phyloP scores from a whole-genome alignment of 2,888 invertebrate genomes.

The Phorcus lineatus region DNA sequence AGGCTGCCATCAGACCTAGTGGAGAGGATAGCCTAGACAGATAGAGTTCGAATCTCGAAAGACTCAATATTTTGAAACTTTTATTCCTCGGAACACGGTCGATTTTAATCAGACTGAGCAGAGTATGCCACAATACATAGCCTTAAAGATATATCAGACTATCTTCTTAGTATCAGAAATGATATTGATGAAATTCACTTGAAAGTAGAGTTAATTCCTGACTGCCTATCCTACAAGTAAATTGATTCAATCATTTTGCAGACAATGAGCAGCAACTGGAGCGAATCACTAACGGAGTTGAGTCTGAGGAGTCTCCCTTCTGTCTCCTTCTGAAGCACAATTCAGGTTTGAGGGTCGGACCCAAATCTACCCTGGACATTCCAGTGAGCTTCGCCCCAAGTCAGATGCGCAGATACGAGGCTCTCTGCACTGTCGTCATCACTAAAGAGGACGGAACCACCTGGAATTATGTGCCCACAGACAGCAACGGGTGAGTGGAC shows the following conservation, averaged over 20 bases:
- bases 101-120: too few species aligned
- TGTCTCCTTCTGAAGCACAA: slow-evolving; percentile 69
- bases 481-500: slow-evolving; percentile 51
- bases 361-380: slow-evolving; percentile 73
- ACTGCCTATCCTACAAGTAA: too few species aligned
- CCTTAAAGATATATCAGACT: too few species aligned
- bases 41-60: too few species aligned
- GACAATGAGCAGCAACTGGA: slow-evolving; percentile 44
- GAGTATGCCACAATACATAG: too few species aligned
- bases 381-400: slow-evolving; percentile 74
- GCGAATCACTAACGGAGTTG: slow-evolving; percentile 13
- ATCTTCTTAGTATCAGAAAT: too few species aligned
- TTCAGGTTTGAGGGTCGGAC: slow-evolving; percentile 63
- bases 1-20: too few species aligned
- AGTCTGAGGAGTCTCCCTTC: slow-evolving; percentile 63
- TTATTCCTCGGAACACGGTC: too few species aligned
- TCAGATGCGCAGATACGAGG: slow-evolving; percentile 70
- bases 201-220: too few species aligned
- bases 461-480: slow-evolving; percentile 55
- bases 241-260: slow-evolving; percentile 40
- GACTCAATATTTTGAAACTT: too few species aligned
- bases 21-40: too few species aligned
- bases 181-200: too few species aligned
- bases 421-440: slow-evolving; percentile 66
- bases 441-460: slow-evolving; percentile 62